Evolutionary conservation across 2,797 vertebrate species (phyloP).

Genomic region (Dicrostonyx torquatus): DNA sequence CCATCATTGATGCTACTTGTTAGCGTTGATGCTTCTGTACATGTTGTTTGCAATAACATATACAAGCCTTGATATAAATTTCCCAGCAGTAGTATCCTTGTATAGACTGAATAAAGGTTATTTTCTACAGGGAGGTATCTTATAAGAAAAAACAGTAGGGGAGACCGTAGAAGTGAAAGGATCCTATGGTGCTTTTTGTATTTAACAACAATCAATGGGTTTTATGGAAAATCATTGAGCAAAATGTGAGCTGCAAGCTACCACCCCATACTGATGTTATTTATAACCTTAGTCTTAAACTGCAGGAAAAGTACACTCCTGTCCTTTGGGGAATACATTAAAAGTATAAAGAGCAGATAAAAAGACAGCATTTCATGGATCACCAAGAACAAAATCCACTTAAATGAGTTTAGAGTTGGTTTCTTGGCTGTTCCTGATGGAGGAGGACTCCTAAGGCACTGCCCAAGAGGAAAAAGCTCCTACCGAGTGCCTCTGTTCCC

Average conservation of each 20-base stretch:
- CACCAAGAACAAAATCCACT: slow-evolving; percentile 95
- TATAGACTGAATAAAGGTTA: slow-evolving; percentile 94
- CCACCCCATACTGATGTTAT: slow-evolving; percentile 94
- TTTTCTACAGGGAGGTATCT: slow-evolving; percentile 92
- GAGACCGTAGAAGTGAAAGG: slow-evolving; percentile 89
- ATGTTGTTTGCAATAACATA: slow-evolving; percentile 86
- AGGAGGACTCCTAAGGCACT: slow-evolving; percentile 87
- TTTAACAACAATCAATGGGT: slow-evolving; percentile 92
- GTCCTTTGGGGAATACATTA: slow-evolving; percentile 96
- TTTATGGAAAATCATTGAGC: slow-evolving; percentile 92
- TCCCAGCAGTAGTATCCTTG: slow-evolving; percentile 90
- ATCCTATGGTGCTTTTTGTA: slow-evolving; percentile 93
- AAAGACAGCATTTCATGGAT: slow-evolving; percentile 98
- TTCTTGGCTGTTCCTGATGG: slow-evolving; percentile 89
- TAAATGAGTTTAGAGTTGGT: slow-evolving; percentile 94
- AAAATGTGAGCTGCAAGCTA: slow-evolving; percentile 90
- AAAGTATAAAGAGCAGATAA: slow-evolving; percentile 95
- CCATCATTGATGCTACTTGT: slow-evolving; percentile 80
- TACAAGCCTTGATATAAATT: slow-evolving; percentile 90
- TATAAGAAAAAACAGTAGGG: slow-evolving; percentile 92
- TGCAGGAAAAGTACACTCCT: slow-evolving; percentile 91
- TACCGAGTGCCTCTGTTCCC: slow-evolving; percentile 87
- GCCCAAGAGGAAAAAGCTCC: slow-evolving; percentile 90
- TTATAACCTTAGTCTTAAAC: slow-evolving; percentile 95
- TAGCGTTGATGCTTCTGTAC: slow-evolving; percentile 80